Conservation (phyloP, 2,113 vertebrate genomes). For the Cyanocitta stelleri region DNA sequence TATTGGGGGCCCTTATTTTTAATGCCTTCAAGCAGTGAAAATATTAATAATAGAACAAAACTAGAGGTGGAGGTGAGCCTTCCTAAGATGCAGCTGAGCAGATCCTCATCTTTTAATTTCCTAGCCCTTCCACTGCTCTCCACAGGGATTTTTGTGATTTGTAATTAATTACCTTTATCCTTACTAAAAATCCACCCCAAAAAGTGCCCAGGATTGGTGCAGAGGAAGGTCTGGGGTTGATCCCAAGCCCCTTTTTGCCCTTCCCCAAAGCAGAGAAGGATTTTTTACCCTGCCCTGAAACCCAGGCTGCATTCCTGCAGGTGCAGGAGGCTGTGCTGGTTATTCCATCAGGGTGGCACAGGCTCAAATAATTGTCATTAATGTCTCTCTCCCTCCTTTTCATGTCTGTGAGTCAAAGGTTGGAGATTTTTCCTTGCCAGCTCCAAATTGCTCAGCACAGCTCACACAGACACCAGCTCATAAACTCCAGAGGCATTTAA, state of each 20-base stretch:
- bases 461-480: neutral
- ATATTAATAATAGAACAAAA: neutral
- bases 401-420: constrained; percentile 26
- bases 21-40: neutral
- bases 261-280: neutral
- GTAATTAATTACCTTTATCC: neutral
- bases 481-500: neutral
- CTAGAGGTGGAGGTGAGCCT: neutral
- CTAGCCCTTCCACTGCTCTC: neutral
- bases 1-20: neutral
- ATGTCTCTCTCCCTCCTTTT: neutral
- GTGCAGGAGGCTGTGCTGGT: neutral
- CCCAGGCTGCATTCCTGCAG: constrained; percentile 12
- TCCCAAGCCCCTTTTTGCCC: neutral
- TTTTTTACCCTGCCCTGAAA: neutral
- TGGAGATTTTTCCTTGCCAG: neutral
- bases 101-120: neutral
- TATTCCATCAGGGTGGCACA: constrained; percentile 27
- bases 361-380: constrained; percentile 7
- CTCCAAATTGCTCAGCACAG: neutral
- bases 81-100: neutral
- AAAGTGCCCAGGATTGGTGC: neutral
- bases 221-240: neutral
- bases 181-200: neutral
- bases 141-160: neutral